Conservation (phyloP, 1,140 invertebrate species). For the Pteromalus puparum region DNA sequence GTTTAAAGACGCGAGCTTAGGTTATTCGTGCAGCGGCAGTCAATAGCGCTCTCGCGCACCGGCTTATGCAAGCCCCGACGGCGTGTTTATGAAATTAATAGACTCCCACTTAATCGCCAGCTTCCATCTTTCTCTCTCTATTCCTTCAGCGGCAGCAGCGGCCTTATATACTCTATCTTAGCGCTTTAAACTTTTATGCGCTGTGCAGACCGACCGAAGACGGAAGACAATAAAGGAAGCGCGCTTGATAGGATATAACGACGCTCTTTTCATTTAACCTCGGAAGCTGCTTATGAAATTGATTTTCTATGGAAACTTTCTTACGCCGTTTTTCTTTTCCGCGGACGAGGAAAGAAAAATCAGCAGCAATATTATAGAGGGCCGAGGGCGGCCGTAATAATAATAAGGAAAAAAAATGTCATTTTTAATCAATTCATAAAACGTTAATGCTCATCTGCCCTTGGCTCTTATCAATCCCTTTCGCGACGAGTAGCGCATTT, state of each 20-base stretch:
- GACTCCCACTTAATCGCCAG: constrained; percentile 41
- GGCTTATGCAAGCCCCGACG: constrained; percentile 12
- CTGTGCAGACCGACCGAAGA: constrained; percentile 24
- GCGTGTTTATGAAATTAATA: constrained; percentile 52
- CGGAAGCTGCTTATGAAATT: constrained; percentile 48
- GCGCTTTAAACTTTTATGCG: constrained; percentile 26
- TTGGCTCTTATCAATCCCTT: not conserved
- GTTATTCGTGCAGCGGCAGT: not conserved
- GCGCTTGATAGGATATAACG: constrained; percentile 35
- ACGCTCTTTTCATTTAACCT: constrained; percentile 49
- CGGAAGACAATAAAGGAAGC: constrained; percentile 47
- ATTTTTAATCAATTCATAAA: constrained; percentile 39
- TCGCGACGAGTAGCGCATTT: not conserved
- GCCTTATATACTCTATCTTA: not conserved
- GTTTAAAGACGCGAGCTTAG: not conserved
- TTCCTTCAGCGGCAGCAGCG: not conserved
- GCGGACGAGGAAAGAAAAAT: not conserved
- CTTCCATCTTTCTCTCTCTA: constrained; percentile 14
- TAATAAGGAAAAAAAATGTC: not conserved
- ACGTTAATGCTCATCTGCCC: not conserved
- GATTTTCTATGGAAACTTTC: constrained; percentile 45
- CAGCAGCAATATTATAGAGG: not conserved
- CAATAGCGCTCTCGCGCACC: not conserved
- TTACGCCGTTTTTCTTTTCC: constrained; percentile 5
- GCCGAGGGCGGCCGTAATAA: not conserved